Evolutionary conservation across 2,113 vertebrate genomes (phyloP), one percentile per base, ranked within the genome.

Genomic region (Phalacrocorax aristotelis): DNA sequence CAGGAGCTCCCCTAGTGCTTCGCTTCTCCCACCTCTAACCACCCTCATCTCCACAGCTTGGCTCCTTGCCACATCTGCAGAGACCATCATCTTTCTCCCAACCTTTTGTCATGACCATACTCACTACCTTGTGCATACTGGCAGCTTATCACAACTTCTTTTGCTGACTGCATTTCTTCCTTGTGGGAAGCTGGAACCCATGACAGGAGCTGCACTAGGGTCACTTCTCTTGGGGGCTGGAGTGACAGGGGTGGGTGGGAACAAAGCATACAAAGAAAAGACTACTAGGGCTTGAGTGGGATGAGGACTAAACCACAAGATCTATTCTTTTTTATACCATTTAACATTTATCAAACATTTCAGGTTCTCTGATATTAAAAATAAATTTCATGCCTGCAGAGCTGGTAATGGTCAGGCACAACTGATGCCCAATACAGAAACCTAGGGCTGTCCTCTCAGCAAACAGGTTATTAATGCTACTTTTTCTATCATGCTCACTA

Each of bases 21-120:
- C 34, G 64, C 38, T 89, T 23, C 49, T 74, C 21, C 55, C 27
- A 52, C 23, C 44, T 89, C 25, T 30, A 60, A 10, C 5, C 12
- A 36, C 30, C 13, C 54, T 42, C 10, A 40, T 18, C 29, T 61
- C 61, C 3, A 2, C 13, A 71, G 15, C 2, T 17, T 0, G 0
- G 55, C 11, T 61, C 52, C 62, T 87, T 71, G 78, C n/a, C 19
- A 51, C 23, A 34, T 77, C 76, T 61, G 64, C 54, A 79, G 54
- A 52, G 68, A 94, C 32, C 26, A 10, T 55, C 61, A 26, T 20
- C n/a, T 54, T 84, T 38, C 64, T 58, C 68, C 48, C 48, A 79
- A 10, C 15, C 11, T 62, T 82, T 62, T 87, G n/a, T 29, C 30
- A 68, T 60, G 87, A 14, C 26, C 34, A 10, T 23, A 18, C 34